Evolutionary conservation across 2,797 vertebrate species (phyloP).

Genomic region (Falco peregrinus): DNA sequence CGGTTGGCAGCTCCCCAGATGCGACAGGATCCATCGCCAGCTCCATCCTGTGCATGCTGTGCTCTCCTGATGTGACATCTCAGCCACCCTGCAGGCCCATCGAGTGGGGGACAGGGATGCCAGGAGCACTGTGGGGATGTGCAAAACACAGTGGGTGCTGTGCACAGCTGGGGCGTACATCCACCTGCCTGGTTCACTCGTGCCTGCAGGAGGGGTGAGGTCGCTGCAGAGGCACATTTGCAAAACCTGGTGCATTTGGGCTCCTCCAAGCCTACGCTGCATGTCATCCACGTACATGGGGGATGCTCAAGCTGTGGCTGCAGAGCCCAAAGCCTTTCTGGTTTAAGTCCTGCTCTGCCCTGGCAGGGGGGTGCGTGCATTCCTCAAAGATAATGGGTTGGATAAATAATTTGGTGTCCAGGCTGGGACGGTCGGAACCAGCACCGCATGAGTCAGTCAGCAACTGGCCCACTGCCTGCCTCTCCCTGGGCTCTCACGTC

Average conservation of each 20-base stretch:
- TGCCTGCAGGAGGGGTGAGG: background rate
- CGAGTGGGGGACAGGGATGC: rapidly evolving
- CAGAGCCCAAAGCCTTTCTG: background rate
- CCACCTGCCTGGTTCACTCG: rapidly evolving
- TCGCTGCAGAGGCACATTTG: rapidly evolving
- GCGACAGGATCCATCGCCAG: rapidly evolving
- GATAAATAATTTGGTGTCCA: background rate
- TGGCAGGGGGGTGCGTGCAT: background rate
- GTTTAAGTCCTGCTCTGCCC: background rate
- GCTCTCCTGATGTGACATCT: background rate
- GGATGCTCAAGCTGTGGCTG: background rate
- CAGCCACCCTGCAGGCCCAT: rapidly evolving
- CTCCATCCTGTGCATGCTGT: rapidly evolving
- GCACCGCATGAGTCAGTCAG: rapidly evolving
- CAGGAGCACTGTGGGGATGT: rapidly evolving
- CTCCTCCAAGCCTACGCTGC: background rate
- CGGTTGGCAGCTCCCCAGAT: background rate
- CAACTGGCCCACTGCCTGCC: background rate
- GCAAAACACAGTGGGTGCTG: background rate
- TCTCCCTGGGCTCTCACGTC: rapidly evolving
- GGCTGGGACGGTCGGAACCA: rapidly evolving
- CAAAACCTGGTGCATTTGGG: rapidly evolving
- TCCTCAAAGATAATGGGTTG: background rate
- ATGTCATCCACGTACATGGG: rapidly evolving
- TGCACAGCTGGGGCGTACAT: background rate